Evolutionary conservation across 2,113 vertebrate genomes (phyloP).

Genomic region (Callipepla californica): DNA sequence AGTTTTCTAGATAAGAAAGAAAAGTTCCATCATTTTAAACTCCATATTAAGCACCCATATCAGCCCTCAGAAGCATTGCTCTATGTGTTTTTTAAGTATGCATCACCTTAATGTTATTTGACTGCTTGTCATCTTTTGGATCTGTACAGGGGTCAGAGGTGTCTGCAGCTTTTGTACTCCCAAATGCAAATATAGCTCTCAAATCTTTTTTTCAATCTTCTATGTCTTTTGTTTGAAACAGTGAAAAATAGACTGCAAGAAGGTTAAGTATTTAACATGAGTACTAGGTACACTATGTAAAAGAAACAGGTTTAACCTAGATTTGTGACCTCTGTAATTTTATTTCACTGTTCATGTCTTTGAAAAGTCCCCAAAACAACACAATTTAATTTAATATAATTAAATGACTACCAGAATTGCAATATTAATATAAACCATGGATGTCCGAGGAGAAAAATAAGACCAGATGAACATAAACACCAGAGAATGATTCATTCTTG

Average conservation of each 20-base stretch:
- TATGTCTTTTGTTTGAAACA: not conserved
- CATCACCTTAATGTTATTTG: not conserved
- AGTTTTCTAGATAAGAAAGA: not conserved
- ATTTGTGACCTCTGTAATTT: not conserved
- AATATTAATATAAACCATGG: conserved; percentile 4
- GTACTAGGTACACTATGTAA: not conserved
- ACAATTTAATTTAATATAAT: conserved; percentile 23
- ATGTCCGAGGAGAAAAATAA: not conserved
- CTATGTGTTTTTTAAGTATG: not conserved
- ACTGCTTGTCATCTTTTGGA: not conserved
- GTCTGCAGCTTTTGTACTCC: not conserved
- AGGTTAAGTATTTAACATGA: not conserved
- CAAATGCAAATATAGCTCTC: not conserved
- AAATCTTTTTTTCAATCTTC: not conserved
- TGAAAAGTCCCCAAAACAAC: conserved; percentile 20
- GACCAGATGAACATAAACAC: conserved; percentile 41
- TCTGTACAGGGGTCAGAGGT: not conserved
- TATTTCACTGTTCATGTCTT: conserved; percentile 15
- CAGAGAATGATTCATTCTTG: conserved; percentile 47
- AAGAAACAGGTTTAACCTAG: not conserved
- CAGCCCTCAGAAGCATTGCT: not conserved
- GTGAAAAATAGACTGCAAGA: not conserved
- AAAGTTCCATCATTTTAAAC: not conserved
- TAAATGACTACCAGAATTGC: not conserved
- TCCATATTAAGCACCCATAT: not conserved